phyloP scores from a whole-genome alignment of 2,113 vertebrate species.

The Brevimyrus niger region DNA sequence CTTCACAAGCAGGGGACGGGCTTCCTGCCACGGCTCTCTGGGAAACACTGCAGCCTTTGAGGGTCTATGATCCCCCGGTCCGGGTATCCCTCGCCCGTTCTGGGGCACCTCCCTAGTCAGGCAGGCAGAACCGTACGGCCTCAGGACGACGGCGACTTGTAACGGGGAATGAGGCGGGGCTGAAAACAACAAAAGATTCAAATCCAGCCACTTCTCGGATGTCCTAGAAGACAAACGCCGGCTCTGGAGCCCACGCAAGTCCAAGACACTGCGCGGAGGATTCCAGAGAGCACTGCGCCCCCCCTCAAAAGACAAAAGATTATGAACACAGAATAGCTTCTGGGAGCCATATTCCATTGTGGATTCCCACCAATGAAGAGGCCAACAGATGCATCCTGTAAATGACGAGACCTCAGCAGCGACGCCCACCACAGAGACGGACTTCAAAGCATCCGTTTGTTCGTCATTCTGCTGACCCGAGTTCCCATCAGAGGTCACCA shows the following conservation, averaged over 20 bases:
- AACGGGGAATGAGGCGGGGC: conserved; percentile 33
- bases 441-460: conserved; percentile 40
- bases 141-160: conserved; percentile 13
- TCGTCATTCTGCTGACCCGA: conserved; percentile 15
- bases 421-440: conserved; percentile 55
- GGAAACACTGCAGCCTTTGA: conserved; percentile 23
- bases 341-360: conserved; percentile 13
- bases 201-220: conserved; percentile 40
- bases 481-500: background rate
- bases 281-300: background rate
- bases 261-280: background rate
- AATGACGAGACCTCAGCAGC: conserved; percentile 44
- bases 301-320: background rate
- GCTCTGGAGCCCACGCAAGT: background rate
- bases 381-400: conserved; percentile 47
- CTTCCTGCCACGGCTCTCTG: background rate
- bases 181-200: conserved; percentile 49
- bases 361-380: conserved; percentile 55
- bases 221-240: background rate
- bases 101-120: conserved; percentile 14
- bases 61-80: conserved; percentile 2
- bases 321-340: conserved; percentile 48
- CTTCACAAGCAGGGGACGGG: background rate
- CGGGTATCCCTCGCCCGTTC: background rate
- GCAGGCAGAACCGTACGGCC: background rate